A percentile compares a stretch with the other conserved stretches of the same genome.
phyloP scores from a whole-genome alignment of 2,113 vertebrate species.

The Phylloscopus trochiloides region DNA sequence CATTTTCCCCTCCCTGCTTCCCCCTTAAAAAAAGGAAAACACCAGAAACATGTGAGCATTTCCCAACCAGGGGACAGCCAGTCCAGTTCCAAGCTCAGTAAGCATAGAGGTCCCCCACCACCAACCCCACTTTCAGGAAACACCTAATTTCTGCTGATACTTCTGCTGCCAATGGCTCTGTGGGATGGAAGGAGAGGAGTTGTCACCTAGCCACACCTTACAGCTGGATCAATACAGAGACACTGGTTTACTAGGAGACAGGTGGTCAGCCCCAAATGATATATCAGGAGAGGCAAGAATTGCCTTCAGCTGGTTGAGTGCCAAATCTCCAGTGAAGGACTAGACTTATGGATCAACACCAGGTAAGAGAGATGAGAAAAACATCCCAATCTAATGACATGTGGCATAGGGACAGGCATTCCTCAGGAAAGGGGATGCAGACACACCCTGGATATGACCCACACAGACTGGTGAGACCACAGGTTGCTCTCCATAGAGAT shows the following conservation, averaged over 20 bases:
- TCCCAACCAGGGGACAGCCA: not conserved
- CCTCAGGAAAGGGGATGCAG: not conserved
- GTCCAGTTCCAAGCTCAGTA: not conserved
- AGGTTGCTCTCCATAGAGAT: not conserved
- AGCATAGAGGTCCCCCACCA: rapidly evolving
- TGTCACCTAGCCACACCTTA: not conserved
- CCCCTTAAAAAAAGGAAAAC: not conserved
- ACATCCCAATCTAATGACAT: not conserved
- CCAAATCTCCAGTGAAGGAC: not conserved
- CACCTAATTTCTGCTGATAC: not conserved
- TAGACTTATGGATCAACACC: not conserved
- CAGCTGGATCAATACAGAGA: not conserved
- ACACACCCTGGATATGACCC: not conserved
- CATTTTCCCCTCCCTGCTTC: not conserved
- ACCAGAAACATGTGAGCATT: not conserved
- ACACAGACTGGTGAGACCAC: not conserved
- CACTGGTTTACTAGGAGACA: not conserved
- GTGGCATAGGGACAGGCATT: not conserved
- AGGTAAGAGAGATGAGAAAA: not conserved
- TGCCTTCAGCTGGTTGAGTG: not conserved
- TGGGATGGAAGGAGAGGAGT: not conserved
- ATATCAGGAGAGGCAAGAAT: not conserved
- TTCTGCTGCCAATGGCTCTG: not conserved
- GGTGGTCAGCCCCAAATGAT: not conserved
- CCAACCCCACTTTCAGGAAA: not conserved